These are phyloP conservation scores for Tachycineta bicolor DNA, from an alignment of 2,113 vertebrate genomes.

Conservation along the genomic window DNA sequence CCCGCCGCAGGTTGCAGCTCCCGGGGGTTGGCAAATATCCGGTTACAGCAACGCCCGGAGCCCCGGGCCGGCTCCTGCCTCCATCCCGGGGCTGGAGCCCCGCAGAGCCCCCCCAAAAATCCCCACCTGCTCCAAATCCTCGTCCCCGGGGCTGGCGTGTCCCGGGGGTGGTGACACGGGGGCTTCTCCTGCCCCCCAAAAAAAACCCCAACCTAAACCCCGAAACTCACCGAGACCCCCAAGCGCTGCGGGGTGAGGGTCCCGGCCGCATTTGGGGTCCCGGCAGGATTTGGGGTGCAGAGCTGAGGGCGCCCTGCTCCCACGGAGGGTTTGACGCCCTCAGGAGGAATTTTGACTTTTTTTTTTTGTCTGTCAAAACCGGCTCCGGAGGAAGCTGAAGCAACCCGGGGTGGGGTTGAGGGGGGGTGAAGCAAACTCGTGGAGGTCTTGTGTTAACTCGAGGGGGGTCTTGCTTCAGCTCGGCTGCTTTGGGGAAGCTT, in stretches of 20 bases:
- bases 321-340: neutral
- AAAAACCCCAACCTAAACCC: too few species aligned
- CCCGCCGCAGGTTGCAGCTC: too few species aligned
- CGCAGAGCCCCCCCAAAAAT: too few species aligned
- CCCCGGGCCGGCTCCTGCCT: too few species aligned
- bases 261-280: neutral
- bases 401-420: neutral
- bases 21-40: too few species aligned
- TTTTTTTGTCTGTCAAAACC: neutral
- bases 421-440: neutral
- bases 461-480: neutral
- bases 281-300: neutral
- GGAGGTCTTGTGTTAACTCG: neutral
- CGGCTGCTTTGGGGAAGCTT: neutral
- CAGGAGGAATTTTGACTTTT: neutral
- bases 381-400: neutral
- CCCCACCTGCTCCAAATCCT: too few species aligned
- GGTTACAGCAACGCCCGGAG: too few species aligned
- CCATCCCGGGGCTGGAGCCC: too few species aligned
- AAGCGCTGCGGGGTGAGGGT: neutral
- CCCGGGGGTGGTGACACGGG: too few species aligned
- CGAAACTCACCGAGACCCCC: too few species aligned
- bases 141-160: too few species aligned
- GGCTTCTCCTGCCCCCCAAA: too few species aligned
- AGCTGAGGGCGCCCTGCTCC: accelerated